Evolutionary conservation across 2,797 vertebrate species (phyloP).

Genomic region (Enteromius anoplus): DNA sequence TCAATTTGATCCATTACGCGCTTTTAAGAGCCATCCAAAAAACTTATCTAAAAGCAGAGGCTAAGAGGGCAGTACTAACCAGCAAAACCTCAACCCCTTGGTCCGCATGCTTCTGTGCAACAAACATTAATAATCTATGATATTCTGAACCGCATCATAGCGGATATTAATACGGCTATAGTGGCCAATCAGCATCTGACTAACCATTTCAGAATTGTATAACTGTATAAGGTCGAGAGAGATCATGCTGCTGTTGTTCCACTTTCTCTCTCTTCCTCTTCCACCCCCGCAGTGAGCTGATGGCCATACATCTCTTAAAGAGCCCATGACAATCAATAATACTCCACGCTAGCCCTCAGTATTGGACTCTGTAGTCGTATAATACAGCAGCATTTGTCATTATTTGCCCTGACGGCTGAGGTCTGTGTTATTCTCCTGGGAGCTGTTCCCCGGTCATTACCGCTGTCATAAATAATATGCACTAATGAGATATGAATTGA

Average conservation of each 20-base stretch:
- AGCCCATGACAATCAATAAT: constrained; percentile 79
- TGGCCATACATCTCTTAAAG: constrained; percentile 74
- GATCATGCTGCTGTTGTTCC: neutral
- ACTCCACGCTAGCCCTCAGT: constrained; percentile 77
- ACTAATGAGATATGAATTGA: constrained; percentile 91
- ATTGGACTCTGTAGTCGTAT: constrained; percentile 85
- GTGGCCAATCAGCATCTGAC: neutral
- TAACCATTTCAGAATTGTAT: constrained; percentile 6
- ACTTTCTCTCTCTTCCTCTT: constrained; percentile 14
- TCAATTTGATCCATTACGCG: neutral
- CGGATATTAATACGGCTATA: neutral
- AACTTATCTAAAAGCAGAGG: neutral
- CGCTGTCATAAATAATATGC: constrained; percentile 87
- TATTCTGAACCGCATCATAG: neutral
- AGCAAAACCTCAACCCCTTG: neutral
- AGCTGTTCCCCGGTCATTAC: constrained; percentile 76
- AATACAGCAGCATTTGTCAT: constrained; percentile 86
- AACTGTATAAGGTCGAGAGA: constrained; percentile 24
- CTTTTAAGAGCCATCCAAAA: constrained; percentile 26
- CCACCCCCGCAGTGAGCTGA: constrained; percentile 30
- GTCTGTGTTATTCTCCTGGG: constrained; percentile 75
- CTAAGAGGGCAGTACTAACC: neutral
- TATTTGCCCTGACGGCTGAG: constrained; percentile 83
- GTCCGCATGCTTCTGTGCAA: neutral
- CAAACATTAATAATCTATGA: neutral